These are phyloP conservation scores for Hyperoplus lanceolatus DNA, from an alignment of 2,797 vertebrate genomes.

Conservation along the genomic window DNA sequence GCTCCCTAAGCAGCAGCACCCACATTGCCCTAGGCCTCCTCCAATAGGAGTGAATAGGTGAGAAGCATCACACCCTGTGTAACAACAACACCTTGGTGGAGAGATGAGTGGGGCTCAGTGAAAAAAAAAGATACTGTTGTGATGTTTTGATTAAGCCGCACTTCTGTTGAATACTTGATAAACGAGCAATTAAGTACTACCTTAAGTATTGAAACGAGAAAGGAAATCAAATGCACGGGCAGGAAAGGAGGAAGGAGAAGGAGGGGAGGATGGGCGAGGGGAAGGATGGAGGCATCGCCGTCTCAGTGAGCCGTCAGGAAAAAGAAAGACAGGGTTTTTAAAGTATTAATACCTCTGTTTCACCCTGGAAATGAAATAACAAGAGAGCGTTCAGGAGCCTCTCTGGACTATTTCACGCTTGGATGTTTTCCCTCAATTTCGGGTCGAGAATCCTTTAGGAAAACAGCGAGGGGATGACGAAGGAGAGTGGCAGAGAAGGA, in stretches of 20 bases:
- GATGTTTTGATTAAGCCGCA: conserved; percentile 43
- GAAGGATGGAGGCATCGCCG: conserved; percentile 48
- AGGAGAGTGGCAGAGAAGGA: conserved; percentile 35
- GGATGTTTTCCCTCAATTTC: conserved; percentile 82
- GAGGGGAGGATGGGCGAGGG: conserved; percentile 14
- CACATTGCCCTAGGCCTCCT: conserved; percentile 39
- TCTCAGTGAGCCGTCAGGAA: conserved; percentile 57
- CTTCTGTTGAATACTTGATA: conserved; percentile 53
- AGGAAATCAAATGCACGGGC: conserved; percentile 12
- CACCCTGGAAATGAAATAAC: conserved; percentile 82
- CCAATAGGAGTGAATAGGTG: conserved; percentile 26
- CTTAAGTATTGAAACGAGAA: conserved; percentile 16
- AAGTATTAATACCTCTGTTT: conserved; percentile 83
- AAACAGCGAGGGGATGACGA: conserved; percentile 63
- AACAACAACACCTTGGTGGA: conserved; percentile 34
- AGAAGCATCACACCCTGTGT: conserved; percentile 25
- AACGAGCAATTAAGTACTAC: conserved; percentile 31
- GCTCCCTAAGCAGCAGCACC: conserved; percentile 71
- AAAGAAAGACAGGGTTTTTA: conserved; percentile 61
- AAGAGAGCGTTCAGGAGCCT: conserved; percentile 75
- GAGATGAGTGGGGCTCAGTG: conserved; percentile 12
- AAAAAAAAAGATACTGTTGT: neutral
- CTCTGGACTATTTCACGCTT: conserved; percentile 84
- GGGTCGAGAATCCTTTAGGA: conserved; percentile 71
- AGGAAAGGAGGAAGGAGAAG: conserved; percentile 8